A percentile compares a stretch with the other conserved stretches of the same genome.
phyloP scores from a whole-genome alignment of 1,140 invertebrate genomes.

The Octopus sinensis region DNA sequence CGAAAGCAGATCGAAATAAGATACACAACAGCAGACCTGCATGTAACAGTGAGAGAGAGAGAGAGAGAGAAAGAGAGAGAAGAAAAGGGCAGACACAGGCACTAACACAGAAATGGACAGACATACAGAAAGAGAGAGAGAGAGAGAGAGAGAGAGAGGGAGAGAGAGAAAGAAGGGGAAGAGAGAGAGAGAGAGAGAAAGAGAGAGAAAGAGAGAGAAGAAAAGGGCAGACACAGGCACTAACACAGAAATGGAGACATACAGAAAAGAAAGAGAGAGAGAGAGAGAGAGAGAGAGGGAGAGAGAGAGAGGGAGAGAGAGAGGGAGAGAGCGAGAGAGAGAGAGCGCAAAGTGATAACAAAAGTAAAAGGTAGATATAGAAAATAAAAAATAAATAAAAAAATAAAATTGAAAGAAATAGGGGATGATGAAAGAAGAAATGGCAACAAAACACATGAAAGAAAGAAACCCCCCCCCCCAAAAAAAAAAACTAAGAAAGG shows the following conservation, averaged over 20 bases:
- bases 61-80: not conserved
- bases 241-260: slow-evolving; percentile 11
- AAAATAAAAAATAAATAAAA: no score
- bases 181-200: not conserved
- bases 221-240: slow-evolving; percentile 13
- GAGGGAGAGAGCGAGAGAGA: slow-evolving; percentile 18
- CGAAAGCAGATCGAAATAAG: not conserved
- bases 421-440: no score
- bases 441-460: no score
- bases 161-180: slow-evolving; percentile 11
- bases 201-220: slow-evolving; percentile 16
- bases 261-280: slow-evolving; percentile 6
- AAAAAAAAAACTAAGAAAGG: no score
- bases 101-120: not conserved
- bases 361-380: no score
- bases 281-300: slow-evolving; percentile 15
- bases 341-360: not conserved
- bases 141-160: slow-evolving; percentile 16
- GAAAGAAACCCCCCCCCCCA: no score
- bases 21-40: not conserved
- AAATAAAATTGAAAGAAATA: no score
- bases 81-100: not conserved
- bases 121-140: not conserved
- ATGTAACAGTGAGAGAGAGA: not conserved
- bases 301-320: slow-evolving; percentile 19